A percentile compares a stretch with the other conserved stretches of the same genome.
Evolutionary conservation across 2,113 vertebrate genomes (phyloP).

Genomic region (Cinclus mexicanus): DNA sequence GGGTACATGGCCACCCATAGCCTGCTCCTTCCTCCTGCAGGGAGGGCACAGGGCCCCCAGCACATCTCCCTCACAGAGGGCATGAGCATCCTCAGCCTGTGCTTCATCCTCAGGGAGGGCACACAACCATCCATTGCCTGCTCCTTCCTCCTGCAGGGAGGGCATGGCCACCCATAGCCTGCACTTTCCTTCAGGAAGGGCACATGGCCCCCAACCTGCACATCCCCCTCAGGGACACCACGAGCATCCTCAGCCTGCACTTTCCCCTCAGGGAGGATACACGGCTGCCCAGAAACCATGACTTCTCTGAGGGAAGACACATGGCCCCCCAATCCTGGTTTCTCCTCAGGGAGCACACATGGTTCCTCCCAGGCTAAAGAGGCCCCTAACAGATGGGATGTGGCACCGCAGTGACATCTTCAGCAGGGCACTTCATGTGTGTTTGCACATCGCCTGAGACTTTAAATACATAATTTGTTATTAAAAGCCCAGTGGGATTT

Average conservation of each 20-base stretch:
- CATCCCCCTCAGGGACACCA: neutral
- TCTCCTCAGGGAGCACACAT: neutral
- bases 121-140: neutral
- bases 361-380: neutral
- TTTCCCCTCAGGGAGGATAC: neutral
- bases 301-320: neutral
- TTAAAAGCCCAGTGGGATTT: neutral
- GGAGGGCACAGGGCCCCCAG: neutral
- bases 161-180: neutral
- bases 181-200: neutral
- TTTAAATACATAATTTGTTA: neutral
- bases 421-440: neutral
- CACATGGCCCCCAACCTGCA: neutral
- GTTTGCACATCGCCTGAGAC: accelerated
- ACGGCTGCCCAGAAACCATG: neutral
- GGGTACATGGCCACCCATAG: neutral
- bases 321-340: neutral
- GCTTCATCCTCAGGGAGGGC: neutral
- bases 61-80: neutral
- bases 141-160: neutral
- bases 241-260: neutral
- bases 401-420: neutral
- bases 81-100: neutral
- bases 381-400: neutral
- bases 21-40: neutral